These are phyloP conservation scores for Pogonomyrmex barbatus DNA, from an alignment of 1,140 invertebrate genomes.

Conservation along the genomic window DNA sequence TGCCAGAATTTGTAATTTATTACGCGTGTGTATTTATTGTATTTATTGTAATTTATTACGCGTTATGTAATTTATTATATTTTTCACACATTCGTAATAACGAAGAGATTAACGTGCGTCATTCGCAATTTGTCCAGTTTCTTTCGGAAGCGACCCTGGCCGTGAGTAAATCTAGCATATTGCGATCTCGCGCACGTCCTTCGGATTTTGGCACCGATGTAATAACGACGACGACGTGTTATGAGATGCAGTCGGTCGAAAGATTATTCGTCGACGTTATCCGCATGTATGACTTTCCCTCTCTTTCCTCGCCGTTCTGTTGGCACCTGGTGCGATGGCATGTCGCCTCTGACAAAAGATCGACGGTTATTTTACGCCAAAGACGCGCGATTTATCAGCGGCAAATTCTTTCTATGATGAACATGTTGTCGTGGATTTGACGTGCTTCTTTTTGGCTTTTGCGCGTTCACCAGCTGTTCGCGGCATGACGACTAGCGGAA, in stretches of 20 bases:
- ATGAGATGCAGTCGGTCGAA: conserved; percentile 22
- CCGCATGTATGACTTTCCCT: conserved; percentile 26
- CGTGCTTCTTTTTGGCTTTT: conserved; percentile 6
- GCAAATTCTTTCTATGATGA: conserved; percentile 23
- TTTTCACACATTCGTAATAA: background rate
- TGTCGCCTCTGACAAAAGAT: conserved; percentile 28
- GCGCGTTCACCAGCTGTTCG: conserved; percentile 29
- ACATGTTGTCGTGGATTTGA: background rate
- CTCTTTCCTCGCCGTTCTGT: conserved; percentile 31
- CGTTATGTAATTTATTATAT: background rate
- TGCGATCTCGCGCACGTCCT: conserved; percentile 15
- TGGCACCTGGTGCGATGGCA: conserved; percentile 21
- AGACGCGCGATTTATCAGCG: conserved; percentile 12
- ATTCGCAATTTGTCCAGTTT: background rate
- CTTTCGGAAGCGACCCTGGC: conserved; percentile 19
- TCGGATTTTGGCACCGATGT: conserved; percentile 40
- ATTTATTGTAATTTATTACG: background rate
- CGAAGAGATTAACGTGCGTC: background rate
- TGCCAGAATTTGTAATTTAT: background rate
- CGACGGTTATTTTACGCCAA: conserved; percentile 7
- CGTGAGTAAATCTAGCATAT: conserved; percentile 51
- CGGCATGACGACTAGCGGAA: background rate
- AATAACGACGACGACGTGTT: conserved; percentile 27
- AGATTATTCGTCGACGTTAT: conserved; percentile 29
- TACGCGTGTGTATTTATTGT: no score